Percentiles rank a stretch among this genome's conserved stretches.
Evolutionary conservation across 2,113 vertebrate genomes (phyloP).

Genomic region (Synodontis membranacea): DNA sequence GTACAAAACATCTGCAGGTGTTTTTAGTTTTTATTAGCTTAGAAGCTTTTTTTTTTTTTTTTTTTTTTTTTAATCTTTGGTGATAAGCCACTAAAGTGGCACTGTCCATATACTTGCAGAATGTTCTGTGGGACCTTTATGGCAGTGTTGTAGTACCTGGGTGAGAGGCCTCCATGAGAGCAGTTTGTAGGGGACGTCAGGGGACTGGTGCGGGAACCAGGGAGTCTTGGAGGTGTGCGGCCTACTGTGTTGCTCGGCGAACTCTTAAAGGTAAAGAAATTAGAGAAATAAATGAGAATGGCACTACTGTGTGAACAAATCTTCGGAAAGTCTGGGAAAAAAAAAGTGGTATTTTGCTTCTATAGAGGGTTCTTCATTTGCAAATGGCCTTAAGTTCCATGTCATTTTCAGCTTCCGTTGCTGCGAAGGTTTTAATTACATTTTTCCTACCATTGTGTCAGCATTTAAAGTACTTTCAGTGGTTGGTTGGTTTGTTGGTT

Average conservation of each 20-base stretch:
- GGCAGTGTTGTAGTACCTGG: constrained; percentile 74
- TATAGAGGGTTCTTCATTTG: neutral
- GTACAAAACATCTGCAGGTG: neutral
- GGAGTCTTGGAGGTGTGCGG: constrained; percentile 79
- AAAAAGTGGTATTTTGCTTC: neutral
- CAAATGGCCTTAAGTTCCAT: neutral
- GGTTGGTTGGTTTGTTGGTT: too few relatives aligned
- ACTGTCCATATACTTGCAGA: neutral
- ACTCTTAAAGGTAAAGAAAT: constrained; percentile 65
- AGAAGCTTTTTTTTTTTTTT: neutral
- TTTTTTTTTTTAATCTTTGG: neutral
- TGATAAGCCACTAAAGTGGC: neutral
- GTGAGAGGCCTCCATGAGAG: constrained; percentile 71
- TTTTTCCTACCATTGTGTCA: neutral
- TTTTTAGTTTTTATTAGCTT: neutral
- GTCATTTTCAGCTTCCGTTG: neutral
- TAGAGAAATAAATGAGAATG: neutral
- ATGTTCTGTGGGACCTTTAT: constrained; percentile 59
- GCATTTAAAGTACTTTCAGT: neutral
- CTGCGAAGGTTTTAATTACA: neutral
- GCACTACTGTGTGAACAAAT: neutral
- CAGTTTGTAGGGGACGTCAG: constrained; percentile 88
- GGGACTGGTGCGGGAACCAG: constrained; percentile 86
- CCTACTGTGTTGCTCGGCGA: constrained; percentile 79
- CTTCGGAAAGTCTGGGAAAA: neutral